A percentile compares a stretch with the other conserved stretches of the same genome.
These are phyloP conservation scores for Amphiura filiformis DNA, from an alignment of 35 echinoderm and acorn worm genomes.

Conservation along the genomic window DNA sequence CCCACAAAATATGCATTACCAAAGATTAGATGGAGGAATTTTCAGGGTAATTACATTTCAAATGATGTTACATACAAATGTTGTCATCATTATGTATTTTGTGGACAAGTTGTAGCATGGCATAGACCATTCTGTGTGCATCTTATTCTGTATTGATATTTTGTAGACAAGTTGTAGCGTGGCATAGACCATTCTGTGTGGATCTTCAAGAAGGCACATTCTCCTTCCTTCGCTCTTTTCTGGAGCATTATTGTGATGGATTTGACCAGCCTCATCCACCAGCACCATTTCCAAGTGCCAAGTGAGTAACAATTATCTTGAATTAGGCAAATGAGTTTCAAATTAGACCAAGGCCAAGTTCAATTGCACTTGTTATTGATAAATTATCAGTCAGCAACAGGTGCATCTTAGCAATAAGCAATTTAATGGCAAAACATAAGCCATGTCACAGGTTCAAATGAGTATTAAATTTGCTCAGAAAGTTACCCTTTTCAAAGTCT, in stretches of 20 bases:
- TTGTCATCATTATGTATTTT: neutral
- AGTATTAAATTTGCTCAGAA: too few species aligned
- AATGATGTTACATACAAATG: neutral
- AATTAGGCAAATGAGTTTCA: too few species aligned
- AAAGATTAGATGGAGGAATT: too few species aligned
- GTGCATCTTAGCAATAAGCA: too few species aligned
- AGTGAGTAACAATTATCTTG: slow-evolving; percentile 43
- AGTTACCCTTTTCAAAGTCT: too few species aligned
- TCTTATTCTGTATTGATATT: slow-evolving; percentile 37
- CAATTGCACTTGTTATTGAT: too few species aligned
- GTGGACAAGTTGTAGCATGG: too few species aligned
- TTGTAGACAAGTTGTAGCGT: slow-evolving; percentile 97
- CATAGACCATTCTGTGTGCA: slow-evolving; percentile 91
- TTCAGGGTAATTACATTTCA: neutral
- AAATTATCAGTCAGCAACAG: too few species aligned
- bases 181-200: slow-evolving; percentile 98
- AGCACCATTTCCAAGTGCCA: slow-evolving; percentile 85
- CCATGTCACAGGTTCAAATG: too few species aligned
- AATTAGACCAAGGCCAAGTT: too few species aligned
- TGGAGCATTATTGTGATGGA: slow-evolving; percentile 90
- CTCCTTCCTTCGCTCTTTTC: slow-evolving; percentile 79
- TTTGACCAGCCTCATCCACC: slow-evolving; percentile 81
- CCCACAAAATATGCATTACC: too few species aligned
- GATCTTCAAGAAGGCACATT: slow-evolving; percentile 97
- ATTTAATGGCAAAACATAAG: too few species aligned